These are phyloP conservation scores for Acrocyrtus sp. DNA, from an alignment of 2,888 invertebrate genomes.

Conservation along the genomic window DNA sequence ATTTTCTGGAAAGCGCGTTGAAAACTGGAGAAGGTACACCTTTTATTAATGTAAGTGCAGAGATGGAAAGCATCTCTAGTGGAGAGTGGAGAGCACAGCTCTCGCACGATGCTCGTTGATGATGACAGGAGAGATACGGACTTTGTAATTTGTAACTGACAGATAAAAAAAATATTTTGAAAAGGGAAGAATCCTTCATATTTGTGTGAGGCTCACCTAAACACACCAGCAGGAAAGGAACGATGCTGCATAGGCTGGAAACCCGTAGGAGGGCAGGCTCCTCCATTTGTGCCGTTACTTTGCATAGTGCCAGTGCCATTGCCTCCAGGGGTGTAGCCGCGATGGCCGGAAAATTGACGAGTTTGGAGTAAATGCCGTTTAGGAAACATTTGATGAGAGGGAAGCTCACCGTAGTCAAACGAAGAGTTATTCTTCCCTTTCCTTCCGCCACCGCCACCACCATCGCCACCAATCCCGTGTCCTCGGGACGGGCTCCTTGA, in stretches of 20 bases:
- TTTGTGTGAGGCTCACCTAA: constrained; percentile 51
- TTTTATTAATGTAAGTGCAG: no score
- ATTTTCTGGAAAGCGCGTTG: no score
- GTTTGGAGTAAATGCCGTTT: constrained; percentile 61
- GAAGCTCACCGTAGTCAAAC: constrained; percentile 63
- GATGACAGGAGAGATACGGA: constrained; percentile 36
- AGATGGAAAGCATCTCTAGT: no score
- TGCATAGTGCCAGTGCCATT: constrained; percentile 40
- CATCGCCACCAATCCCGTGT: constrained; percentile 6
- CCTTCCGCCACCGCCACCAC: background rate
- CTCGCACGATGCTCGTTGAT: no score
- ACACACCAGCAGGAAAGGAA: constrained; percentile 60
- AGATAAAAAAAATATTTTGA: constrained; percentile 22
- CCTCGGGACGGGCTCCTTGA: constrained; percentile 53
- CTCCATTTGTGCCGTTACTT: constrained; percentile 9
- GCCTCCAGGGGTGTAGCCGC: constrained; percentile 21
- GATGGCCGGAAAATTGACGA: constrained; percentile 57
- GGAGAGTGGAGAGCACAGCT: no score
- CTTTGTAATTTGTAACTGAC: constrained; percentile 12
- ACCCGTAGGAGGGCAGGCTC: constrained; percentile 42
- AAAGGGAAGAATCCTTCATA: background rate
- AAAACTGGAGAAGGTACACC: no score
- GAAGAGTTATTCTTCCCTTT: constrained; percentile 54
- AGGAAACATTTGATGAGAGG: constrained; percentile 64
- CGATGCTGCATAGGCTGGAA: constrained; percentile 55